Percentiles rank a stretch among this genome's conserved stretches.
phyloP scores from a whole-genome alignment of 2,888 invertebrate genomes.

The Eustalomyia histrio region DNA sequence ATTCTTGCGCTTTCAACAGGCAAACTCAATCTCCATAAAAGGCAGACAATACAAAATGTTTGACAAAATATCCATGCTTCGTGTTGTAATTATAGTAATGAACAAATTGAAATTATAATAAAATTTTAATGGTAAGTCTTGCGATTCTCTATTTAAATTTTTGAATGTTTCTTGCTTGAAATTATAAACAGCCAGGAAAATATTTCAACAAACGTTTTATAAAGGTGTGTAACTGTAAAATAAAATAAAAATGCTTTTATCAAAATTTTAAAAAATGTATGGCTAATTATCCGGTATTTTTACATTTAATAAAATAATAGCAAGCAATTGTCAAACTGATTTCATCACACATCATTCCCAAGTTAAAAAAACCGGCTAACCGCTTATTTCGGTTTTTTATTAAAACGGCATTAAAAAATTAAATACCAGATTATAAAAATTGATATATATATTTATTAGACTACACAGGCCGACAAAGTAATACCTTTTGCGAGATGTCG shows the following conservation, averaged over 20 bases:
- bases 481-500: no score
- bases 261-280: slow-evolving; percentile 9
- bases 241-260: slow-evolving; percentile 41
- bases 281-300: no score
- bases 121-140: neutral
- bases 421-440: no score
- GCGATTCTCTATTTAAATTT: neutral
- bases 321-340: no score
- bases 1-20: neutral
- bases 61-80: slow-evolving; percentile 23
- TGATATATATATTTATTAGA: no score
- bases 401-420: no score
- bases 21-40: neutral
- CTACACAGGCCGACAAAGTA: no score
- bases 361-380: no score
- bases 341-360: no score
- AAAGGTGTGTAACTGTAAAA: slow-evolving; percentile 67
- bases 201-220: slow-evolving; percentile 67
- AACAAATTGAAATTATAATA: slow-evolving; percentile 4
- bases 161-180: slow-evolving; percentile 31
- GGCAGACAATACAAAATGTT: slow-evolving; percentile 1
- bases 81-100: slow-evolving; percentile 10
- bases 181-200: slow-evolving; percentile 61
- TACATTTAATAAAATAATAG: no score
- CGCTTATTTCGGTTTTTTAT: no score